Conservation (phyloP, 2,797 vertebrate species). For the Pampus argenteus region DNA sequence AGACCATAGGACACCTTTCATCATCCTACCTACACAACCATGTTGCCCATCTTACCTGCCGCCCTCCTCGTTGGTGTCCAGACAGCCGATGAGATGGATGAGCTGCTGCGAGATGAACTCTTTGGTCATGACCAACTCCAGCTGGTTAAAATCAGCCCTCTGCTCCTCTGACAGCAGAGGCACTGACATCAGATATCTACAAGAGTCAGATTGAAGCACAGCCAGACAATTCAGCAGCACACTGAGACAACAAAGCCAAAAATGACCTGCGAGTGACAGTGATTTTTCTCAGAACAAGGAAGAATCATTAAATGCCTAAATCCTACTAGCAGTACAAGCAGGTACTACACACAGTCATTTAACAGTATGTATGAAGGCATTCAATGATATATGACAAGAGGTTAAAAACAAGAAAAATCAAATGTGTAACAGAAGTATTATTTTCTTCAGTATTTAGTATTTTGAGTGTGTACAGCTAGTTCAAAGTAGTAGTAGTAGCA, state of each 20-base stretch:
- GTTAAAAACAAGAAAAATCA: not conserved
- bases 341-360: slow-evolving; percentile 1
- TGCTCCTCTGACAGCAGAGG: slow-evolving; percentile 89
- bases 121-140: slow-evolving; percentile 94
- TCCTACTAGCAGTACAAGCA: not conserved
- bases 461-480: not conserved
- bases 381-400: not conserved
- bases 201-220: slow-evolving; percentile 16
- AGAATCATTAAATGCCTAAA: not conserved
- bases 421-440: not conserved
- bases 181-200: slow-evolving; percentile 87
- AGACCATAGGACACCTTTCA: not conserved
- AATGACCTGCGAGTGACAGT: not conserved
- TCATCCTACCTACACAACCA: not conserved
- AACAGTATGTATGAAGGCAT: not conserved
- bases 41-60: slow-evolving; percentile 86
- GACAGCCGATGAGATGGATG: slow-evolving; percentile 89
- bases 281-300: not conserved
- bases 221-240: not conserved
- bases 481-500: not conserved
- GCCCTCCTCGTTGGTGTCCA: slow-evolving; percentile 95
- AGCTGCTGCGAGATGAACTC: slow-evolving; percentile 96
- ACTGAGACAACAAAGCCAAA: not conserved
- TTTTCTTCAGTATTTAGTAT: no score
- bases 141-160: slow-evolving; percentile 88